These are phyloP conservation scores for Mormyrops attenuatus DNA, from an alignment of 2,797 vertebrate genomes.

Conservation along the genomic window DNA sequence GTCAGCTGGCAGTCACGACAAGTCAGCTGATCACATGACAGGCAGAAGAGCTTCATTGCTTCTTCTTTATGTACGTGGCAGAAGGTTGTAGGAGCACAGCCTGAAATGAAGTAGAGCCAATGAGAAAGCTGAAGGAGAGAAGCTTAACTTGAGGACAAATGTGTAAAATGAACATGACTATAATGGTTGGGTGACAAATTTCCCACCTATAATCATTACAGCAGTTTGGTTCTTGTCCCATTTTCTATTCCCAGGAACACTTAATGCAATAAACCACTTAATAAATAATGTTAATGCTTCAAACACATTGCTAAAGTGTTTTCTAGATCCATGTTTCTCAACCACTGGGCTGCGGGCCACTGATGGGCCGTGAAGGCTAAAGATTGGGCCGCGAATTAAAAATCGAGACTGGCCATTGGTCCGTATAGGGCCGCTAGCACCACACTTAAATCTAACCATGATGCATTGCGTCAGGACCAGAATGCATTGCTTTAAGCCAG, in stretches of 20 bases:
- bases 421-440: not conserved
- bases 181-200: not conserved
- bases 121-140: not conserved
- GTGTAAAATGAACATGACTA: not conserved
- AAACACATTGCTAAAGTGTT: not conserved
- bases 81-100: not conserved
- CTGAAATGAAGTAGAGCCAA: not conserved
- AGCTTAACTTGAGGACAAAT: not conserved
- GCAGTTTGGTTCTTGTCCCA: not conserved
- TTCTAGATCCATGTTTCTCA: not conserved
- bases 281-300: not conserved
- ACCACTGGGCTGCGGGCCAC: no score
- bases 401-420: not conserved
- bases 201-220: not conserved
- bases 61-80: constrained; percentile 28
- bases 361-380: no score
- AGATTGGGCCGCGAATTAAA: not conserved
- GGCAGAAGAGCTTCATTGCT: constrained; percentile 23
- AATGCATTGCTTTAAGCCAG: no score
- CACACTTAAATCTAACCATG: not conserved
- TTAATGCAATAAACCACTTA: not conserved
- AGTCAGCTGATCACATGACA: constrained; percentile 32
- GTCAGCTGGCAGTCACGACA: constrained; percentile 31
- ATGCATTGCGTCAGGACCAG: no score
- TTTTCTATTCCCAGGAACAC: not conserved